Conservation (phyloP, 64 coral and sea anemone species). For the Montipora sp. region DNA sequence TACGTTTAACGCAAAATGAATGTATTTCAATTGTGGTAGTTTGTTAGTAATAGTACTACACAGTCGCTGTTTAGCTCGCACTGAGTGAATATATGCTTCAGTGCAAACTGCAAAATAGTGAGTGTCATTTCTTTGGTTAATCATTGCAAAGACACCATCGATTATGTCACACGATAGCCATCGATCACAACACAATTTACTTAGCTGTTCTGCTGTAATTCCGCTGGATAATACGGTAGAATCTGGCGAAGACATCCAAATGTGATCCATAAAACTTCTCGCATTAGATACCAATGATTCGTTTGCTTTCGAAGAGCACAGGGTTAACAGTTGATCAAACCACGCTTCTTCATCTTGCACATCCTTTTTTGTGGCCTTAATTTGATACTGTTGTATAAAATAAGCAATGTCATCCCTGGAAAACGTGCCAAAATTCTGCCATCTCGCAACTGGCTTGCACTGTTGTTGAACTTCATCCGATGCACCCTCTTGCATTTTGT, state of each 20-base stretch:
- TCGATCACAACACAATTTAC: slow-evolving; percentile 44
- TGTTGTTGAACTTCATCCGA: slow-evolving; percentile 21
- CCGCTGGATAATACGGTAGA: slow-evolving; percentile 33
- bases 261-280: slow-evolving; percentile 22
- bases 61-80: slow-evolving; percentile 14
- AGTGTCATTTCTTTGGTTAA: slow-evolving; percentile 35
- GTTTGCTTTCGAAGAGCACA: neutral
- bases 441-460: slow-evolving; percentile 43
- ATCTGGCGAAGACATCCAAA: slow-evolving; percentile 39
- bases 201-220: slow-evolving; percentile 15
- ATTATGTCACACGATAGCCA: slow-evolving; percentile 54
- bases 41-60: slow-evolving; percentile 31
- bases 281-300: slow-evolving; percentile 14
- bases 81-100: slow-evolving; percentile 18
- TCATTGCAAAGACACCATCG: slow-evolving; percentile 45
- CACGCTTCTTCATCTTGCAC: slow-evolving; percentile 59
- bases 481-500: slow-evolving; percentile 22
- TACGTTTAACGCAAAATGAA: slow-evolving; percentile 45
- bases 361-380: slow-evolving; percentile 42
- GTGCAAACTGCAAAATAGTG: slow-evolving; percentile 37
- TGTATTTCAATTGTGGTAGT: slow-evolving; percentile 44
- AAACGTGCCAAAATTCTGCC: slow-evolving; percentile 44
- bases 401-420: slow-evolving; percentile 57
- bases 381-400: slow-evolving; percentile 42
- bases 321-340: slow-evolving; percentile 29